Evolutionary conservation across 2,113 vertebrate species (phyloP), one percentile per base, ranked within the genome.

Genomic region (Poeciliopsis occidentalis): DNA sequence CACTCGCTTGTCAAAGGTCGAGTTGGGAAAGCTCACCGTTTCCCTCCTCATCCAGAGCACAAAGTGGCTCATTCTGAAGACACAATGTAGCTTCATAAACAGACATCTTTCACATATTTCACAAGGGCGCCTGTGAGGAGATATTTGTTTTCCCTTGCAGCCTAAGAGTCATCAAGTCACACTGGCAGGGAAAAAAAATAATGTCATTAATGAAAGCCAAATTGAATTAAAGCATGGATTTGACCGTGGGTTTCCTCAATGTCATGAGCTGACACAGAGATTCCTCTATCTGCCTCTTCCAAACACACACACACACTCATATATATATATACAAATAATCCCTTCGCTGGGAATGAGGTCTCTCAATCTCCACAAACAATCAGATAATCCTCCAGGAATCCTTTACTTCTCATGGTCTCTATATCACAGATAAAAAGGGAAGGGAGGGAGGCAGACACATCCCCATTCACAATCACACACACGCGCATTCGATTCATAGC

Each of bases 371-470:
- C 81, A 82, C 92, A 89, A 93, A 92, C 90, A 92, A 94, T 93
- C 90, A 92, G 90, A 93, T 92, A 92, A 93, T 93, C 91, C 92
- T 91, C 73, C 80, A 90, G 88, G 91, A 93, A 92, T 89, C 91
- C 88, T 92, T 90, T 87, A 89, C 87, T 91, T 89, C 88, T 91
- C 80, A 76, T 81, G 76, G 89, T 84, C 85, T 87, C 88, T 89
- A 80, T 76, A 90, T 90, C 86, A 80, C 81, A 85, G 80, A 85
- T 63, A 73, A 78, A 80, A 75, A 66, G 73, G 78, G 67, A 69
- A 2, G 11, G 69, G 72, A 61, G 78, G 51, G 71, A 70, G 51
- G 64, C 60, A 66, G 17, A 61, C 73, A 74, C 41, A 87, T 72
- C 73, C 72, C 57, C 77, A 66, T 44, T n/a, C 31, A 10, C 63